A percentile compares a stretch with the other conserved stretches of the same genome.
Evolutionary conservation across 2,797 vertebrate species (phyloP).

Genomic region (Epinephelus awoara): DNA sequence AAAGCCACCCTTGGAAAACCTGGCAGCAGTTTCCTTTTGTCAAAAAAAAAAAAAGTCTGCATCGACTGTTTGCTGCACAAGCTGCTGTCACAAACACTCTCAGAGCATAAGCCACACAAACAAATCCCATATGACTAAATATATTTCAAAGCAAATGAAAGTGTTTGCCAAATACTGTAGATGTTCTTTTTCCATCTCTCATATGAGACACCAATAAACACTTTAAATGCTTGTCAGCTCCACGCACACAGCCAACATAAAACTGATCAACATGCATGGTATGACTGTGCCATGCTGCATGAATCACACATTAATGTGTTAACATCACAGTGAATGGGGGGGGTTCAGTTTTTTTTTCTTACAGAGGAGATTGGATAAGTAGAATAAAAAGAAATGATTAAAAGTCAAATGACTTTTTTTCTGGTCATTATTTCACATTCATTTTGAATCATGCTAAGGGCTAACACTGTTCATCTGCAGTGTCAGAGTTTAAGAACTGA

Average conservation of each 20-base stretch:
- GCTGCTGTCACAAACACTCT: slow-evolving; percentile 41
- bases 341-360: background rate
- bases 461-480: background rate
- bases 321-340: background rate
- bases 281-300: slow-evolving; percentile 7
- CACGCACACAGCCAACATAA: slow-evolving; percentile 11
- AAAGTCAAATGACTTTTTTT: background rate
- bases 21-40: slow-evolving; percentile 13
- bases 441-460: slow-evolving; percentile 1
- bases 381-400: background rate
- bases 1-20: slow-evolving; percentile 25
- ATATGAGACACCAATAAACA: slow-evolving; percentile 28
- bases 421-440: background rate
- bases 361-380: slow-evolving; percentile 2
- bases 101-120: slow-evolving; percentile 31
- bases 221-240: slow-evolving; percentile 30
- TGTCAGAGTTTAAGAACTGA: background rate
- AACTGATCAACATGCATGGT: slow-evolving; percentile 26
- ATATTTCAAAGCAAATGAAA: slow-evolving; percentile 48
- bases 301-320: slow-evolving; percentile 18
- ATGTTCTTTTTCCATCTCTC: slow-evolving; percentile 15
- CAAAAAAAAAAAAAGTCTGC: background rate
- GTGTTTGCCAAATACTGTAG: slow-evolving; percentile 33
- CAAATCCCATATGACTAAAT: slow-evolving; percentile 49
- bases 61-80: slow-evolving; percentile 5